Evolutionary conservation across 2,797 vertebrate genomes (phyloP).

Genomic region (Sarcophilus harrisii): DNA sequence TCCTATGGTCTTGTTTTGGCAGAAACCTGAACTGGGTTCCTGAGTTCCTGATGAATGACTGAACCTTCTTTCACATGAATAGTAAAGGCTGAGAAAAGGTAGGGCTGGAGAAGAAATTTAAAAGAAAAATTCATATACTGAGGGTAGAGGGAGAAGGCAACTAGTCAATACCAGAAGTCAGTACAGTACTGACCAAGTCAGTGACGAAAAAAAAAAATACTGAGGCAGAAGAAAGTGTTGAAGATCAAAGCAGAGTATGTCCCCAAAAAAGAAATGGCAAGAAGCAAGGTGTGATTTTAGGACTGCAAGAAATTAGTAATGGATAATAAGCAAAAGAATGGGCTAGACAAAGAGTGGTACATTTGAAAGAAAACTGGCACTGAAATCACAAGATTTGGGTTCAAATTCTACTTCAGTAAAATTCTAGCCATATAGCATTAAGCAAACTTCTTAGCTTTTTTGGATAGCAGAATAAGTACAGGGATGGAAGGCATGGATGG

Average conservation of each 20-base stretch:
- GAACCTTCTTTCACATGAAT: background rate
- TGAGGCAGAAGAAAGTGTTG: background rate
- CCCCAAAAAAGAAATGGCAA: background rate
- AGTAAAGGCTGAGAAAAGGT: background rate
- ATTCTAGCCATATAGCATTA: background rate
- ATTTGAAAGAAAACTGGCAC: background rate
- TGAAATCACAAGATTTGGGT: background rate
- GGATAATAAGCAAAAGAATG: background rate
- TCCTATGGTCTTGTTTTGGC: background rate
- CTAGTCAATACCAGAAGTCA: background rate
- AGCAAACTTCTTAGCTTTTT: background rate
- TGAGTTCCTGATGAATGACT: background rate
- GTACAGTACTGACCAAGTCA: background rate
- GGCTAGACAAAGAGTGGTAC: background rate
- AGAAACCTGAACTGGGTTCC: background rate
- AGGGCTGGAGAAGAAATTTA: background rate
- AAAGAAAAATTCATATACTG: background rate
- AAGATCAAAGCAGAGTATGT: background rate
- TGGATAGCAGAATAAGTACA: background rate
- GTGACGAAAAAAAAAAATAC: too few relatives aligned
- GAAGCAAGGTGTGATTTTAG: background rate
- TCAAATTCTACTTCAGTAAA: background rate
- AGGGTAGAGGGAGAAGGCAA: background rate
- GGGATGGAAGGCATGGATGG: background rate
- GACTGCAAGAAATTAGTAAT: background rate